Conservation (phyloP, 1,140 invertebrate species). For the Drosophila sproati region DNA sequence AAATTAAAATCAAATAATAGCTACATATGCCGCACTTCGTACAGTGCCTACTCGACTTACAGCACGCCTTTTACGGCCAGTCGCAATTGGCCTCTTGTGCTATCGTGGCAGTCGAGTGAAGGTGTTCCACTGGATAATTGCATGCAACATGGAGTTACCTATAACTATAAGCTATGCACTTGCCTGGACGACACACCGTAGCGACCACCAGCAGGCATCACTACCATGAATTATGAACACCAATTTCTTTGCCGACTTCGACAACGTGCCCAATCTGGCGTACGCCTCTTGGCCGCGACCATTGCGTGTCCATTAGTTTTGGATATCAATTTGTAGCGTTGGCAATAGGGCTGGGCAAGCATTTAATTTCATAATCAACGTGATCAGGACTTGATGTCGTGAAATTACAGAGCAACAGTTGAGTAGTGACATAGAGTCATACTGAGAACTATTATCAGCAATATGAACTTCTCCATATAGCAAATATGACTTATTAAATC, state of each 20-base stretch:
- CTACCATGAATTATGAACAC: slow-evolving; percentile 69
- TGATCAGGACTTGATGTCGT: slow-evolving; percentile 48
- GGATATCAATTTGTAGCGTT: slow-evolving; percentile 73
- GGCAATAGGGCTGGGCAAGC: slow-evolving; percentile 57
- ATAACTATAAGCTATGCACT: slow-evolving; percentile 30
- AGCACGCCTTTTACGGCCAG: slow-evolving; percentile 68
- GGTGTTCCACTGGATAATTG: slow-evolving; percentile 67
- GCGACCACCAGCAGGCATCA: slow-evolving; percentile 30
- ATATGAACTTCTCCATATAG: not conserved
- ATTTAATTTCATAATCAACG: slow-evolving; percentile 70
- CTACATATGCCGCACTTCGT: slow-evolving; percentile 2
- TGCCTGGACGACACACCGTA: not conserved
- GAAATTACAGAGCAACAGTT: not conserved
- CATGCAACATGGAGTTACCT: slow-evolving; percentile 47
- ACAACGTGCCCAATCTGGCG: not conserved
- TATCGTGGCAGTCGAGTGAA: slow-evolving; percentile 33
- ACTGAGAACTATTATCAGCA: not conserved
- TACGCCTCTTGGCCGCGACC: not conserved
- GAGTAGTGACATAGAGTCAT: not conserved
- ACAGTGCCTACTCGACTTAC: slow-evolving; percentile 49
- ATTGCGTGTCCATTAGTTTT: slow-evolving; percentile 62
- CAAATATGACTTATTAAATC: no score
- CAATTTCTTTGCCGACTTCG: slow-evolving; percentile 50
- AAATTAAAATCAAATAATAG: slow-evolving; percentile 75
- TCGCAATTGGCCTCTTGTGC: slow-evolving; percentile 31